These are phyloP conservation scores for Sebastes iracundus DNA, from an alignment of 2,797 vertebrate species.

Conservation along the genomic window DNA sequence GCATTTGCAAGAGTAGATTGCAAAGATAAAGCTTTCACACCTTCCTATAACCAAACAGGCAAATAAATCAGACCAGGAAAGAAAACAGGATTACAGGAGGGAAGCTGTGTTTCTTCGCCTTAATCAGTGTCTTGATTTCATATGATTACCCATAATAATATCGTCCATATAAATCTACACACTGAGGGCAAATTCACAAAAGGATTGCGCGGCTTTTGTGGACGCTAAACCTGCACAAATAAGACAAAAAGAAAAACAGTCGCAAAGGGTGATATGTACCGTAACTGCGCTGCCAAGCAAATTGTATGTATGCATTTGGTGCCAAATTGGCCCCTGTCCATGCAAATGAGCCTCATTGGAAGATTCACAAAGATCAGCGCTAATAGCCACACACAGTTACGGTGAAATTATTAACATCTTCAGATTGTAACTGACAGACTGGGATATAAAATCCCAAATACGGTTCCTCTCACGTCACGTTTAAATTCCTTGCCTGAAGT, in stretches of 20 bases:
- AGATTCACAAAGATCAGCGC: not conserved
- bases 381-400: not conserved
- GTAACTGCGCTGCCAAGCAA: not conserved
- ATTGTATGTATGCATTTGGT: not conserved
- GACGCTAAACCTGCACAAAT: not conserved
- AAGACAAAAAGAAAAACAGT: not conserved
- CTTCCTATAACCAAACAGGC: not conserved
- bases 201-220: not conserved
- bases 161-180: not conserved
- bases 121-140: slow-evolving; percentile 10
- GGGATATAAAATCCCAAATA: not conserved
- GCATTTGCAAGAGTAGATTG: not conserved
- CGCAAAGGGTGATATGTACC: not conserved
- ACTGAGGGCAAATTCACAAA: not conserved
- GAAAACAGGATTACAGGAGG: not conserved
- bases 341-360: not conserved
- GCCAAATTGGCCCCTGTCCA: not conserved
- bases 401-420: not conserved
- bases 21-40: not conserved
- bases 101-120: not conserved
- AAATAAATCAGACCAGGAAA: not conserved
- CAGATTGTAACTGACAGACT: not conserved
- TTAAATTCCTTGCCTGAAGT: not conserved
- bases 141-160: not conserved
- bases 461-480: not conserved